phyloP scores from a whole-genome alignment of 2,888 invertebrate species.

The Aproaerema taeniolella region DNA sequence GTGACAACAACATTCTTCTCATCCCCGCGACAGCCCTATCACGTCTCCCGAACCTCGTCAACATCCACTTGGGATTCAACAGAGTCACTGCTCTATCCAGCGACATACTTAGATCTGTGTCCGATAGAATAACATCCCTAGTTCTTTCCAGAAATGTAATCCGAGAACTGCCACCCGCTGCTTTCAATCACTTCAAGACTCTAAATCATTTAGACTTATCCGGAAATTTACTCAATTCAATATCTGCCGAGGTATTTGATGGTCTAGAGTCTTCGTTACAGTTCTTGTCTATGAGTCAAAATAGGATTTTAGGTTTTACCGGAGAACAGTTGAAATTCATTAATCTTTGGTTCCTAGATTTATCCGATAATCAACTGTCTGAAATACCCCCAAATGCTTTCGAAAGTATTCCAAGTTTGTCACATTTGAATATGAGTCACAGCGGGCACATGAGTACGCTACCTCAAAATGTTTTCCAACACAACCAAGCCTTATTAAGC shows the following conservation, averaged over 20 bases:
- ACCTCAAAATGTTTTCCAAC: constrained; percentile 82
- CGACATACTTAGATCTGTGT: constrained; percentile 85
- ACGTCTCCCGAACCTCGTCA: constrained; percentile 84
- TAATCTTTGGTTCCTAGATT: constrained; percentile 82
- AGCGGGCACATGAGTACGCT: constrained; percentile 83
- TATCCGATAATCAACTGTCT: constrained; percentile 87
- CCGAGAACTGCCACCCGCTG: constrained; percentile 87
- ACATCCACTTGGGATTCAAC: constrained; percentile 90
- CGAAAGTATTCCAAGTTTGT: constrained; percentile 80
- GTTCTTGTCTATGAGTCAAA: constrained; percentile 84
- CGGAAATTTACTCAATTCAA: constrained; percentile 85
- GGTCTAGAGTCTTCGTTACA: constrained; percentile 86
- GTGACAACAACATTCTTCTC: constrained; percentile 91
- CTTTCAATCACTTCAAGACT: constrained; percentile 87
- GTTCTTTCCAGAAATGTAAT: constrained; percentile 91
- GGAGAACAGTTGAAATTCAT: constrained; percentile 80
- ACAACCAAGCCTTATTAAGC: constrained; percentile 81
- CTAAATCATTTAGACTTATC: constrained; percentile 85
- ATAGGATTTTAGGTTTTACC: constrained; percentile 82
- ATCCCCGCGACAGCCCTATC: constrained; percentile 91
- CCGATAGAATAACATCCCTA: constrained; percentile 83
- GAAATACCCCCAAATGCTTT: constrained; percentile 84
- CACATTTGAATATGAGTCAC: constrained; percentile 85
- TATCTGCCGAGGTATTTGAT: constrained; percentile 85
- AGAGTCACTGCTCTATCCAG: constrained; percentile 90